These are phyloP conservation scores for Centropristis striata DNA, from an alignment of 2,113 vertebrate species.

Conservation along the genomic window DNA sequence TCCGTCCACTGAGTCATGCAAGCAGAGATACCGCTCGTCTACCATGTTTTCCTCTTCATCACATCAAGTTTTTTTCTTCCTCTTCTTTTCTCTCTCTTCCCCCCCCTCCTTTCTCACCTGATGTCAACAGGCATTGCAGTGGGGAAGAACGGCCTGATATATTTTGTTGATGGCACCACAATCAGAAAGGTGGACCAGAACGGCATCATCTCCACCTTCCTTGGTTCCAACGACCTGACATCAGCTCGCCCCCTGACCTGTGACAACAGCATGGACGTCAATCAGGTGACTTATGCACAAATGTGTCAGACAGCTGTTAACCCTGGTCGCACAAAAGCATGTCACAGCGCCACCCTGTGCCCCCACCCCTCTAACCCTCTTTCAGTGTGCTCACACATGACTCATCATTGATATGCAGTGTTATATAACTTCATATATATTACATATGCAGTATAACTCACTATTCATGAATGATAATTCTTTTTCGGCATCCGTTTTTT, in stretches of 20 bases:
- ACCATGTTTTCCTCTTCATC: conserved; percentile 52
- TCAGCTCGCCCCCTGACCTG: conserved; percentile 96
- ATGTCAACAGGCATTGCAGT: conserved; percentile 91
- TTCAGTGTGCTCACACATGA: conserved; percentile 24
- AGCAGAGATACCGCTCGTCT: conserved; percentile 64
- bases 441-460: conserved; percentile 19
- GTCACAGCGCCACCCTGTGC: conserved; percentile 59
- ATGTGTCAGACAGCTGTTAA: conserved; percentile 12
- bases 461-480: conserved; percentile 22
- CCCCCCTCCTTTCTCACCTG: conserved; percentile 16
- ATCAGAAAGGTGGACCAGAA: conserved; percentile 98
- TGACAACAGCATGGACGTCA: conserved; percentile 97
- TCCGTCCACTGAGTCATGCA: conserved; percentile 77
- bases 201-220: conserved; percentile 95
- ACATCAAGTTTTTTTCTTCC: conserved; percentile 15
- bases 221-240: conserved; percentile 97
- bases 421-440: conserved; percentile 41
- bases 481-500: conserved; percentile 13
- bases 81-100: not conserved
- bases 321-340: not conserved
- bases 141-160: conserved; percentile 96
- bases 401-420: conserved; percentile 40
- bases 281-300: conserved; percentile 88
- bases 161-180: conserved; percentile 98
- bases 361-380: conserved; percentile 1